Evolutionary conservation across 2,113 vertebrate genomes (phyloP), one percentile per base, ranked within the genome.

Genomic region (Ariopsis seemanni): DNA sequence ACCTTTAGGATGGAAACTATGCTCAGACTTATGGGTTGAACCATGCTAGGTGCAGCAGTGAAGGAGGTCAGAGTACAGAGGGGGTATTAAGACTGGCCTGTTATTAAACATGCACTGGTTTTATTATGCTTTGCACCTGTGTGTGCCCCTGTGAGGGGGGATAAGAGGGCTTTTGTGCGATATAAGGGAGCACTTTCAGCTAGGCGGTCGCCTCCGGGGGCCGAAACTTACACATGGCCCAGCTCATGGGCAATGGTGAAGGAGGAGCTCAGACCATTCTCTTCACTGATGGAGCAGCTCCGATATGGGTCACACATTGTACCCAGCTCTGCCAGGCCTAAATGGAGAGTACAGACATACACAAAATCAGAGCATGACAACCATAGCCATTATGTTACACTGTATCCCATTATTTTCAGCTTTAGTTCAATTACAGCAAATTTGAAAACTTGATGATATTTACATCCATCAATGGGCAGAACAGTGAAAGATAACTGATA

Each of bases 191-290:
- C 17, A 88, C 77, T 83, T 82, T 69, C 57, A 81, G 69, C 82
- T 48, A 85, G 57, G 55, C 53, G 52, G 55, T 82, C 57, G 78
- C 50, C 75, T 84, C 81, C 30, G 63, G 63, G 86, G 79, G 57
- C 71, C 83, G 94, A 83, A 86, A 99, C 98, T 97, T 95, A 99
- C 98, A 99, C 97, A 55, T 99, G 98, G 78, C 98, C 98, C 87
- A 99, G 95, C 90, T 99, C 98, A 87, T 99, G 98, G 20, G 97
- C 97, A 85, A 99, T 97, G 89, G 98, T 99, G 91, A 99, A 99
- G 90, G 98, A 97, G 42, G 98, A 96, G 85, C 97, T 99, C 88
- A 99, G 94, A 90, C 98, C 98, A 71, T 99, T 99, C 92, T 99
- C 98, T 91, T 99, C 98, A 6, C 97, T 99, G 94, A 99, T 96